Evolutionary conservation across 2,797 vertebrate species (phyloP), one percentile per base, ranked within the genome.

Genomic region (Phoebastria nigripes): DNA sequence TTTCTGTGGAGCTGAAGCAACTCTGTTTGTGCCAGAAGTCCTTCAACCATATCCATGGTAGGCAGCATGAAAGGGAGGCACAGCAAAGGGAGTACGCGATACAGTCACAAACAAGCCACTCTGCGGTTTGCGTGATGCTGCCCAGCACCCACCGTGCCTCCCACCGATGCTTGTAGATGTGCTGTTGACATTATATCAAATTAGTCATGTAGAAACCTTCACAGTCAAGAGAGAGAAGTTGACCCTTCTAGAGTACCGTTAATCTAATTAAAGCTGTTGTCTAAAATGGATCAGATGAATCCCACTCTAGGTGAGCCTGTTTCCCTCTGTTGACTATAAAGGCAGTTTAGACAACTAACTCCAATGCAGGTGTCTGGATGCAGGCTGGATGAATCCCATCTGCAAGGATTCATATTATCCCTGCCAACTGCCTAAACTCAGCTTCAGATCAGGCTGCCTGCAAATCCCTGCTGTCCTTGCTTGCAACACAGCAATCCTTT

Each of bases 261-360:
- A 82, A 91, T 85, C 74, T 87, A 65, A 89, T 92, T 71, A 63
- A 85, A 92, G 33, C 44, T 72, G 35, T 63, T 92, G n/a, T 63
- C 63, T 87, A 12, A 92, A 80, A 39, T 8, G 28, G 22, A 61
- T 77, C 59, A 49, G 47, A 39, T 63, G 59, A 70, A 89, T 62
- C 13, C 31, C 47, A 2, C 28, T 77, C 20, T 25, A 61, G 72
- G 33, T 71, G 44, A 82, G 47, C 71, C 37, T 46, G 7, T 82
- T 81, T 49, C 37, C 41, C 41, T 71, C 56, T 7, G 20, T 29
- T 66, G 35, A 3, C 39, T 59, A 2, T 51, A 58, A 72, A 85
- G 59, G n/a, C 31, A 41, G 9, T 87, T 89, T 33, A 84, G 66
- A 82, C 0, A 78, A 25, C 37, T 89, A 56, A 42, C 44, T 72